These are phyloP conservation scores for Cynocephalus volans DNA, from an alignment of 2,113 vertebrate genomes.

Conservation along the genomic window DNA sequence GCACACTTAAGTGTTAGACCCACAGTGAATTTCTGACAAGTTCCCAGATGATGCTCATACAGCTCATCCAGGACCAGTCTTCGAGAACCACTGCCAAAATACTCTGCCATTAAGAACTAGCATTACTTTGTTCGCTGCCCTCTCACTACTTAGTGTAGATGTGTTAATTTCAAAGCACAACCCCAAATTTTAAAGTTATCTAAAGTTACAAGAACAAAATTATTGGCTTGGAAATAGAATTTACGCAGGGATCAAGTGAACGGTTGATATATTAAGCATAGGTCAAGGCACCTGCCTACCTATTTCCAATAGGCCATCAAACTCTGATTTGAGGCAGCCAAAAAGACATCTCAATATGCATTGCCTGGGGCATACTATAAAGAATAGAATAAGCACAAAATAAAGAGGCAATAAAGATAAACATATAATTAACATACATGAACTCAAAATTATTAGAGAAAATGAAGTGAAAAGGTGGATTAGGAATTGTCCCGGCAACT, in stretches of 20 bases:
- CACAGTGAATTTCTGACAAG: background rate
- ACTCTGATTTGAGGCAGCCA: background rate
- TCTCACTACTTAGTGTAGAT: background rate
- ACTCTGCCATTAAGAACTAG: background rate
- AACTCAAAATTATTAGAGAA: constrained; percentile 31
- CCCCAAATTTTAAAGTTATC: background rate
- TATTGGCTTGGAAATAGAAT: background rate
- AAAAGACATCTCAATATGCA: background rate
- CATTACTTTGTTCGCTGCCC: background rate
- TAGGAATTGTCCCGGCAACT: background rate
- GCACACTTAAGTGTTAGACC: background rate
- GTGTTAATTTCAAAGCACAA: background rate
- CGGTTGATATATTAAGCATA: background rate
- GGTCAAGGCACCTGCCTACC: too few relatives aligned
- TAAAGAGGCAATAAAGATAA: constrained; percentile 38
- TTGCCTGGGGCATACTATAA: background rate
- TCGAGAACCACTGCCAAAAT: background rate
- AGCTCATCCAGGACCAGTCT: too few relatives aligned
- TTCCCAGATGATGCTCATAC: background rate
- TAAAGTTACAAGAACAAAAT: background rate
- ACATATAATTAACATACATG: background rate
- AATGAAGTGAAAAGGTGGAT: background rate
- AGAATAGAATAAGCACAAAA: background rate
- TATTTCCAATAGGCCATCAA: background rate
- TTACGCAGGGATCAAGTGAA: background rate